A percentile compares a stretch with the other conserved stretches of the same genome.
Conservation (phyloP, 1,140 invertebrate species). For the Ganaspis sp. region DNA sequence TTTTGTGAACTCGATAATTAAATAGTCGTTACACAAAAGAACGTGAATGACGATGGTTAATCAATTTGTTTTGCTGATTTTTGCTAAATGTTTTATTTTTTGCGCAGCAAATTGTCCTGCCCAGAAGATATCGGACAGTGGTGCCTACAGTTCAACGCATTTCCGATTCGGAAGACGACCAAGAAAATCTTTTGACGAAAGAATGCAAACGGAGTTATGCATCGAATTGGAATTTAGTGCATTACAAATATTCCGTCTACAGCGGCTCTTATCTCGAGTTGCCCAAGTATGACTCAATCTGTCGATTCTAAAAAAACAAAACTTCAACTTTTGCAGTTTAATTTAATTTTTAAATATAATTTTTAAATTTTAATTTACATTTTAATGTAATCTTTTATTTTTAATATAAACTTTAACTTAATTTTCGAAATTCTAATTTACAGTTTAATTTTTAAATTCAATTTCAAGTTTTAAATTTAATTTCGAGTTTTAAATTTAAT, state of each 20-base stretch:
- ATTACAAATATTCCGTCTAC: constrained; percentile 92
- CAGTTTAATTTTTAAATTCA: too few relatives aligned
- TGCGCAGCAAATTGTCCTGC: constrained; percentile 85
- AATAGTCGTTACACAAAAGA: too few relatives aligned
- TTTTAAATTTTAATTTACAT: too few relatives aligned
- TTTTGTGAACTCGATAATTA: too few relatives aligned
- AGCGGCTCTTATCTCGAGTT: constrained; percentile 90
- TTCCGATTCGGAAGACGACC: constrained; percentile 63
- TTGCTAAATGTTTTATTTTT: constrained; percentile 40
- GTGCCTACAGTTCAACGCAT: constrained; percentile 80
- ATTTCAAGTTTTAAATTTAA: too few relatives aligned
- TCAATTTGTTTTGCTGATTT: too few relatives aligned
- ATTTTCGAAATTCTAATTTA: too few relatives aligned
- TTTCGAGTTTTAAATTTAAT: too few relatives aligned
- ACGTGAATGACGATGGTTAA: too few relatives aligned
- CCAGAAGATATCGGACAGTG: constrained; percentile 86
- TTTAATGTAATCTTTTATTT: too few relatives aligned
- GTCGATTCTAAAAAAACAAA: neutral
- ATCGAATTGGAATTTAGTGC: constrained; percentile 90
- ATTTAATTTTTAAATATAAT: too few relatives aligned
- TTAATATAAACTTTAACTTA: too few relatives aligned
- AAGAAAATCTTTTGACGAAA: constrained; percentile 83
- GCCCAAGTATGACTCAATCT: constrained; percentile 81
- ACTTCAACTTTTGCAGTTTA: neutral
- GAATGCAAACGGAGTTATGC: constrained; percentile 92